Base-by-base conservation (phyloP, 2,113 vertebrate genomes). In the Chiloscyllium plagiosum region DNA sequence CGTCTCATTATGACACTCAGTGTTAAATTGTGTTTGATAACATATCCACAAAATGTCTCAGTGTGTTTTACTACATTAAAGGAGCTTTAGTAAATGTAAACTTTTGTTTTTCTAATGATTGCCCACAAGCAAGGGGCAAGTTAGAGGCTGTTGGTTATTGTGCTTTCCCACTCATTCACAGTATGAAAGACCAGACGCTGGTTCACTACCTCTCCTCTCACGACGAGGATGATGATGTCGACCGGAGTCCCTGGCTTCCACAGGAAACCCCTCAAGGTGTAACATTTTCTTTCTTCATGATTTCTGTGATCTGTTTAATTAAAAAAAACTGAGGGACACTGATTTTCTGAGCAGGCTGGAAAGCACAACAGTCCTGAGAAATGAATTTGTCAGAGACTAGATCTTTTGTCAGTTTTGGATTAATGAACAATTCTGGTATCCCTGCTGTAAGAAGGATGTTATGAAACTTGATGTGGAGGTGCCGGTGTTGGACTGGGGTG, bases 181-280 rank as follows among this genome's bases (percentile, higher is more conserved):
- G 89, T 93, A 17, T 93, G 33, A 93, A 93, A n/a, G 56, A 93
- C 22, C 89, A 93, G 61, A 93, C 66, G 29, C 89, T 93, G 89
- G 89, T 93, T 93, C 89, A 93, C 89, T 93, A 93, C 61, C 89
- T 93, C 61, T 93, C 89, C 1, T 93, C 89, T 19, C 89, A 93
- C 20, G 89, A 93, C 2, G 89, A 93, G 19, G 89, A 93, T 20
- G 89, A 93, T 37, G 89, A 93, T 20, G 17, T 93, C 15, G 89
- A 93, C 17, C 61, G 33, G 1, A 93, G 89, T 37, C 89, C 89
- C 61, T 93, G 89, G 89, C 89, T 93, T 66, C 89, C 61, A 61
- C 87, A 93, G 61, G 89, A 37, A n/a, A 66, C 19, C 17, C 61
- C 33, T 37, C 89, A 2, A 93, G 89, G 89, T 93, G 61, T 37